Evolutionary conservation across 1,140 invertebrate species (phyloP).

Genomic region (Drosophila paulistorum): DNA sequence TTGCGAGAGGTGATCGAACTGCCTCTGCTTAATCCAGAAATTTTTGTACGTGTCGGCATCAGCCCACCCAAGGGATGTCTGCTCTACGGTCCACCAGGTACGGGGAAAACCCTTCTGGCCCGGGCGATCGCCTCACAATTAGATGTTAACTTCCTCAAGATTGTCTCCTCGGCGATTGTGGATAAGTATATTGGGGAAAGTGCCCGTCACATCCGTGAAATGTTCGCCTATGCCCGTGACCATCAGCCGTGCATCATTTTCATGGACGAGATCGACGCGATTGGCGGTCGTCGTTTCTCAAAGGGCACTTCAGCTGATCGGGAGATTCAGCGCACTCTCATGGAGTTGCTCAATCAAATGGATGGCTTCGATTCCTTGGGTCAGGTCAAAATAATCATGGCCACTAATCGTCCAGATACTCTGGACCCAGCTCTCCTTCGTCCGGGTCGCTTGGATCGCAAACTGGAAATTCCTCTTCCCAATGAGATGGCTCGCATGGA

Average conservation of each 20-base stretch:
- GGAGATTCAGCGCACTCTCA: slow-evolving; percentile 99
- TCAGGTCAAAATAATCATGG: slow-evolving; percentile 95
- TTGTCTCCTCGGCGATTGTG: slow-evolving; percentile 96
- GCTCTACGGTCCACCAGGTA: slow-evolving; percentile 98
- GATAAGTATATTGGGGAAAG: slow-evolving; percentile 99
- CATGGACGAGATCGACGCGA: slow-evolving; percentile 99
- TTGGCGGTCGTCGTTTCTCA: slow-evolving; percentile 98
- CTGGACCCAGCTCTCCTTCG: slow-evolving; percentile 98
- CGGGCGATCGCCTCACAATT: slow-evolving; percentile 97
- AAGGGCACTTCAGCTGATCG: slow-evolving; percentile 99
- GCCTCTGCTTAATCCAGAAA: slow-evolving; percentile 89
- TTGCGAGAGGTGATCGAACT: slow-evolving; percentile 43
- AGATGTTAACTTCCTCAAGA: slow-evolving; percentile 99
- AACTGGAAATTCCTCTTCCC: slow-evolving; percentile 98
- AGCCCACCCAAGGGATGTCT: slow-evolving; percentile 99
- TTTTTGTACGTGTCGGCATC: slow-evolving; percentile 98
- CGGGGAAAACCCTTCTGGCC: slow-evolving; percentile 96
- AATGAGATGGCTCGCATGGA: slow-evolving; percentile 93
- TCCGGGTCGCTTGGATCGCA: slow-evolving; percentile 97
- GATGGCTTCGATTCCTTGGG: slow-evolving; percentile 99
- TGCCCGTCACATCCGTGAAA: slow-evolving; percentile 97
- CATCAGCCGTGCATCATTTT: slow-evolving; percentile 99
- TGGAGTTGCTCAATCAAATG: slow-evolving; percentile 99
- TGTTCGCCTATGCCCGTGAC: slow-evolving; percentile 99
- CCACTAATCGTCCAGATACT: slow-evolving; percentile 99